Conservation (phyloP, 2,113 vertebrate genomes). For the Geococcyx californianus region DNA sequence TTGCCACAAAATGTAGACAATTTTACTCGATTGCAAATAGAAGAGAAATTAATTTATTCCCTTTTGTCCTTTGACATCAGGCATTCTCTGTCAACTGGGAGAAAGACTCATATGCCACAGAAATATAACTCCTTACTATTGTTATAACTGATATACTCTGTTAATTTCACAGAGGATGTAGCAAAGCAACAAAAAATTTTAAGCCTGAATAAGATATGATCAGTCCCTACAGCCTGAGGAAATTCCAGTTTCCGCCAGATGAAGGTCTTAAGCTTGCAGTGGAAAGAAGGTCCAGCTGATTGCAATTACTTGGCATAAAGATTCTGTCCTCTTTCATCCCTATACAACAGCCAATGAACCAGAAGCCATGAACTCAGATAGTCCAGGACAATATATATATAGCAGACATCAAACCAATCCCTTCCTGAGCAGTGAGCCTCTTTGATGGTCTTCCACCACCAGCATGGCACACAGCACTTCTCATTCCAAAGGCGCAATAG, state of each 20-base stretch:
- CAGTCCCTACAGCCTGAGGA: background rate
- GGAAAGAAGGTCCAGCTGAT: background rate
- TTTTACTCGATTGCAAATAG: background rate
- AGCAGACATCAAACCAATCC: background rate
- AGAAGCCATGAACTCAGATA: background rate
- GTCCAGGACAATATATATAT: background rate
- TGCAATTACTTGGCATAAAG: background rate
- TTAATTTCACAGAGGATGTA: background rate
- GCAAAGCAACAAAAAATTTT: background rate
- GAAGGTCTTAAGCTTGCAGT: background rate
- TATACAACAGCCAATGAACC: background rate
- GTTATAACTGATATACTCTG: background rate
- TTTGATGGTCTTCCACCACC: background rate
- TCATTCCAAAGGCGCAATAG: background rate
- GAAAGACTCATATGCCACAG: background rate
- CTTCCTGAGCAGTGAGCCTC: background rate
- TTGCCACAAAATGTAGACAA: background rate
- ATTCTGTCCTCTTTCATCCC: background rate
- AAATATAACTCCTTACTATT: background rate
- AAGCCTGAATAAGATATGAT: background rate
- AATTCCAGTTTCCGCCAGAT: background rate
- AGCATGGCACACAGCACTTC: rapidly evolving
- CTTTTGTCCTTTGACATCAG: background rate
- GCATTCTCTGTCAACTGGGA: background rate
- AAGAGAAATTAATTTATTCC: background rate